Conservation (phyloP, 1,140 invertebrate species). For the Papilio dardanus region DNA sequence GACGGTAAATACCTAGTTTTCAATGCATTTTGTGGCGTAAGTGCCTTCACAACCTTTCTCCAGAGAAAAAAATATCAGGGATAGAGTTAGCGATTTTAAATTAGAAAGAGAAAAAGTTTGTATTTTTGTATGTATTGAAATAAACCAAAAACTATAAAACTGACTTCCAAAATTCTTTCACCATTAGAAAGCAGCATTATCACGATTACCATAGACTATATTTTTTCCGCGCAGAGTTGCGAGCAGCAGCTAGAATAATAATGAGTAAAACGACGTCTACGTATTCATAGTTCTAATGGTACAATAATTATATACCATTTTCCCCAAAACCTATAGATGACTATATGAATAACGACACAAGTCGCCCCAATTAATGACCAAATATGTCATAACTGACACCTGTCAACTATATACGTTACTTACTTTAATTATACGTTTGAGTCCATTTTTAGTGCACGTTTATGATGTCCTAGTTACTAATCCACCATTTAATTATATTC, state of each 20-base stretch:
- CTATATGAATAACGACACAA: background rate
- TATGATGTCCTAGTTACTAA: background rate
- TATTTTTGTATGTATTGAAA: no score
- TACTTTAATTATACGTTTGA: background rate
- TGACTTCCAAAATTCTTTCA: no score
- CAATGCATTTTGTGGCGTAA: background rate
- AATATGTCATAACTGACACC: background rate
- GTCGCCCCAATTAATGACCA: conserved; percentile 1
- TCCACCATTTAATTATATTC: background rate
- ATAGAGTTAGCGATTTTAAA: background rate
- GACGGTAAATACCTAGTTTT: background rate
- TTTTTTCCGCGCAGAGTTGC: no score
- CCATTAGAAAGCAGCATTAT: no score
- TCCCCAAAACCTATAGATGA: background rate
- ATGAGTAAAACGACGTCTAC: background rate
- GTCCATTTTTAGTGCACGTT: background rate
- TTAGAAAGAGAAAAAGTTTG: background rate
- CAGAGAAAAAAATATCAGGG: background rate
- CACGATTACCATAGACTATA: no score
- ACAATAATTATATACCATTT: background rate
- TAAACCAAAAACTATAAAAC: no score
- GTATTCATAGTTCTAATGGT: background rate
- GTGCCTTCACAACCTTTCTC: background rate
- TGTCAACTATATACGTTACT: background rate
- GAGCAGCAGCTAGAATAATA: background rate